Evolutionary conservation across 2,113 vertebrate genomes (phyloP).

Genomic region (Misgurnus mizolepis): DNA sequence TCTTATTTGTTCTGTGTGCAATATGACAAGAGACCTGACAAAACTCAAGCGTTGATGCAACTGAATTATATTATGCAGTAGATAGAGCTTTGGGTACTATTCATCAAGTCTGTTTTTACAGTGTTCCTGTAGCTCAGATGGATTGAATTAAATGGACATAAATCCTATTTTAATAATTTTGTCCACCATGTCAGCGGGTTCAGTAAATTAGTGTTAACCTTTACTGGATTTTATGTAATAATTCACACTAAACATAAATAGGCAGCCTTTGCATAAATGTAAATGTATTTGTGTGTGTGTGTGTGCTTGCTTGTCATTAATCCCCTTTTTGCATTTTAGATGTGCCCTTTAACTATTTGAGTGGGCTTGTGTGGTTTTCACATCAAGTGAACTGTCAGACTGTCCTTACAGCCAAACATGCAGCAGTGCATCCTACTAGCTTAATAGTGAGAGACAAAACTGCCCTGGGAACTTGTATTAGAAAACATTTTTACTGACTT

Average conservation of each 20-base stretch:
- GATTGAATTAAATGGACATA: no score
- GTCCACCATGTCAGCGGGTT: no score
- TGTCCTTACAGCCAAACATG: not conserved
- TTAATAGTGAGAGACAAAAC: not conserved
- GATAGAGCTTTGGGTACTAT: not conserved
- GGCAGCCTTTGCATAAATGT: not conserved
- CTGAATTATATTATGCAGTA: not conserved
- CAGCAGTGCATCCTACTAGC: not conserved
- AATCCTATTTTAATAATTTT: no score
- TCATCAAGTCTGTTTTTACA: no score
- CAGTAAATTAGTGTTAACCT: no score
- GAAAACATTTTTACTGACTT: not conserved
- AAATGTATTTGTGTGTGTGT: not conserved
- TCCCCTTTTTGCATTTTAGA: slow-evolving; percentile 1
- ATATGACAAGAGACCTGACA: not conserved
- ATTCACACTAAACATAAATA: no score
- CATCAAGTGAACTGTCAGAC: slow-evolving; percentile 23
- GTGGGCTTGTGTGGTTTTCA: slow-evolving; percentile 48
- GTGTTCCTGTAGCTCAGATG: no score
- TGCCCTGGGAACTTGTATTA: not conserved
- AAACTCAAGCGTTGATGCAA: not conserved
- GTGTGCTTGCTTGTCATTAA: not conserved
- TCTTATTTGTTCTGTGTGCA: not conserved
- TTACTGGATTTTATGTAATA: no score
- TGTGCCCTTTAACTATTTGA: slow-evolving; percentile 38